These are phyloP conservation scores for Tragelaphus scriptus DNA, from an alignment of 2,113 vertebrate species.

Conservation along the genomic window DNA sequence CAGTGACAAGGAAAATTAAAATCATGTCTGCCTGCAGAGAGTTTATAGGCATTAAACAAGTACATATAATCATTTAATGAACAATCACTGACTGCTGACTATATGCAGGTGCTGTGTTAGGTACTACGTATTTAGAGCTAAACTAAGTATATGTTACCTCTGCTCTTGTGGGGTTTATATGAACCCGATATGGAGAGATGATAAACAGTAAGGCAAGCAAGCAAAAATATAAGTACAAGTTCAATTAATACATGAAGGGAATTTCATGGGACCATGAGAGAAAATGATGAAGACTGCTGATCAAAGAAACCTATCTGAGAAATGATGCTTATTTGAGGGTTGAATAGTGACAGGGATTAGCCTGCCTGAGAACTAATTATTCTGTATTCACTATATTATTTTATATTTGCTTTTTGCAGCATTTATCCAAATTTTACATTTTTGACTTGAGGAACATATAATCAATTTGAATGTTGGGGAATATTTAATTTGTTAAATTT, in stretches of 20 bases:
- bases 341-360: not conserved
- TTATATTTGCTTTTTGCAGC: not conserved
- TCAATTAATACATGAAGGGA: not conserved
- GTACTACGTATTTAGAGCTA: not conserved
- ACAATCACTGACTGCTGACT: not conserved
- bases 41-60: not conserved
- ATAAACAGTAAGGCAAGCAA: not conserved
- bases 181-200: not conserved
- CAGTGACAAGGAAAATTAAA: not conserved
- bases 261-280: not conserved
- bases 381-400: not conserved
- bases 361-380: not conserved
- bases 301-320: not conserved
- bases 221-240: not conserved
- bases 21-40: not conserved
- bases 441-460: not conserved
- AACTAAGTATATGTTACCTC: not conserved
- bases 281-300: not conserved
- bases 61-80: not conserved
- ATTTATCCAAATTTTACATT: not conserved
- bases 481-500: not conserved
- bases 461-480: not conserved
- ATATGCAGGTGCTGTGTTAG: not conserved
- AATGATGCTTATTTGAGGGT: not conserved
- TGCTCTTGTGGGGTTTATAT: not conserved